A percentile compares a stretch with the other conserved stretches of the same genome.
Conservation (phyloP, 2,797 vertebrate genomes). For the Telmatherina bonti region DNA sequence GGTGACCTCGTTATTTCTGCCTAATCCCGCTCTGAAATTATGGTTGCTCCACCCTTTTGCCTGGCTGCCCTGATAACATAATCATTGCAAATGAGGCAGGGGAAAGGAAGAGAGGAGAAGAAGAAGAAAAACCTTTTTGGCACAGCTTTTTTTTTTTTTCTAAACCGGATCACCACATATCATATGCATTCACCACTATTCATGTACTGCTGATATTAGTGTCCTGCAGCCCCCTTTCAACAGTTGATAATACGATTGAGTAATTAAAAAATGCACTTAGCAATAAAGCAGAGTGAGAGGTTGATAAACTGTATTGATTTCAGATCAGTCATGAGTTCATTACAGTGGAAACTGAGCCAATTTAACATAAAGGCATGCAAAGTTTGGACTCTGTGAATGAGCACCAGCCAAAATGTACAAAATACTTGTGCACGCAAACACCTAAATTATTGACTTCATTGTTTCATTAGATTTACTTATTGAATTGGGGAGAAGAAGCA, state of each 20-base stretch:
- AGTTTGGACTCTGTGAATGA: conserved; percentile 53
- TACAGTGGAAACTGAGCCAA: conserved; percentile 43
- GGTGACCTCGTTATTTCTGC: conserved; percentile 99
- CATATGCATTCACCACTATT: conserved; percentile 8
- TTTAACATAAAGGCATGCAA: conserved; percentile 36
- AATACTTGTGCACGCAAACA: conserved; percentile 52
- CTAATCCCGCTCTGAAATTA: conserved; percentile 99
- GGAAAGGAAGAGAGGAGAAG: conserved; percentile 65
- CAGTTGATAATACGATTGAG: conserved; percentile 33
- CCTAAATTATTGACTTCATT: conserved; percentile 78
- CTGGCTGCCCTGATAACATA: conserved; percentile 99
- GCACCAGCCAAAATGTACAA: conserved; percentile 24
- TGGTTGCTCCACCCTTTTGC: conserved; percentile 99
- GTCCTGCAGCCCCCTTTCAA: conserved; percentile 23
- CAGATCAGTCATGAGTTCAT: conserved; percentile 64
- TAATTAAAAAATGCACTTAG: conserved; percentile 65
- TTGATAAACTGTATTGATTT: conserved; percentile 71
- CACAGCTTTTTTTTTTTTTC: conserved; percentile 26
- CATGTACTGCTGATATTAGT: conserved; percentile 2
- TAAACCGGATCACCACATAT: conserved; percentile 36
- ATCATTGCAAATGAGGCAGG: conserved; percentile 98
- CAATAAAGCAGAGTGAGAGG: conserved; percentile 48
- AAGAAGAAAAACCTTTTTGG: conserved; percentile 37
- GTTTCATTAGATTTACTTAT: conserved; percentile 78
- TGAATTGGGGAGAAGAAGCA: conserved; percentile 57